Percentiles rank a stretch among this genome's conserved stretches.
These are phyloP conservation scores for Germaria angustata DNA, from an alignment of 2,888 invertebrate genomes.

Conservation along the genomic window DNA sequence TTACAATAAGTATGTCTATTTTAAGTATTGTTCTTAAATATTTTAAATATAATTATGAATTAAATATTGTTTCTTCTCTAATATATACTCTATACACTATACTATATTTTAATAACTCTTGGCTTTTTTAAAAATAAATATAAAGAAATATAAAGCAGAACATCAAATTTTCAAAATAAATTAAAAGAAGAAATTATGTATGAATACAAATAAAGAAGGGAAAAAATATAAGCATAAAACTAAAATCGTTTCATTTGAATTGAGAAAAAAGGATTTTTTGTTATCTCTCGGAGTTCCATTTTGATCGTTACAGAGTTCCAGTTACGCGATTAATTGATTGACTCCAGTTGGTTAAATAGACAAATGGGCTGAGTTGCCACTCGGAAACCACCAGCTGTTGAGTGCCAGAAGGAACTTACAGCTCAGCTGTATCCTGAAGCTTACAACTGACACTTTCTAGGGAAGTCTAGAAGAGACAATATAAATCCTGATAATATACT, in stretches of 20 bases:
- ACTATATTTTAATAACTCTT: slow-evolving; percentile 53
- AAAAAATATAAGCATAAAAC: slow-evolving; percentile 57
- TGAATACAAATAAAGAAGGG: slow-evolving; percentile 52
- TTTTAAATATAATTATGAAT: slow-evolving; percentile 54
- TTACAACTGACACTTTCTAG: no score
- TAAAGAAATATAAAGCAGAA: slow-evolving; percentile 32
- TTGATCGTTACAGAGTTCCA: no score
- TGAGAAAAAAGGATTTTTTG: no score
- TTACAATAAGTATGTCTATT: slow-evolving; percentile 32
- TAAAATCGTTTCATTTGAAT: slow-evolving; percentile 17
- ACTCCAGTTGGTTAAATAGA: no score
- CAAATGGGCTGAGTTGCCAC: no score
- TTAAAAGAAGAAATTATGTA: slow-evolving; percentile 50
- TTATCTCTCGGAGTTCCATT: no score
- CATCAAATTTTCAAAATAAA: slow-evolving; percentile 45
- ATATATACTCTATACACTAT: slow-evolving; percentile 35
- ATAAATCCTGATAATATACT: no score
- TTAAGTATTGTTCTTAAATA: slow-evolving; percentile 49
- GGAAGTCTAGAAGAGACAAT: no score
- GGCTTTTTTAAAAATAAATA: slow-evolving; percentile 52
- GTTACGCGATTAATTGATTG: no score
- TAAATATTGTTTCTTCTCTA: slow-evolving; percentile 57
- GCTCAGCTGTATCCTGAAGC: no score
- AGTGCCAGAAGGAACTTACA: no score
- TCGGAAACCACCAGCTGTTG: no score